These are phyloP conservation scores for Papilio glaucus DNA, from an alignment of 1,140 invertebrate species.

Conservation along the genomic window DNA sequence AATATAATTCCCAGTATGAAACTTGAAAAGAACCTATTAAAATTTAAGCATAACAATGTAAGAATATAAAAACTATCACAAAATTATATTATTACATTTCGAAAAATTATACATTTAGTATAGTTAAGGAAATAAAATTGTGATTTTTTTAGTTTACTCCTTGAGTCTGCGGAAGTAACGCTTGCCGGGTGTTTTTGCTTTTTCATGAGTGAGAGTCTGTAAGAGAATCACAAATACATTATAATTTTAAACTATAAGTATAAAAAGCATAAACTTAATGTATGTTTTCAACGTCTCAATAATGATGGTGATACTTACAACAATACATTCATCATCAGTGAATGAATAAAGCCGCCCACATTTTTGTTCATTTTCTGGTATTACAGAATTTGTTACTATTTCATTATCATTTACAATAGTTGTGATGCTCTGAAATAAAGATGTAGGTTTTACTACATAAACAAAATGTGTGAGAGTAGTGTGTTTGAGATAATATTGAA, in stretches of 20 bases:
- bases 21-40: not conserved
- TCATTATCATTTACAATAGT: slow-evolving; percentile 82
- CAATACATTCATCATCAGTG: slow-evolving; percentile 82
- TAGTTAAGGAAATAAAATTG: not conserved
- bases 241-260: not conserved
- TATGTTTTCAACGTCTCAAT: not conserved
- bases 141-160: slow-evolving; percentile 37
- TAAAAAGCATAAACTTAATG: not conserved
- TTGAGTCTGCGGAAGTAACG: slow-evolving; percentile 68
- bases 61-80: slow-evolving; percentile 1
- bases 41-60: not conserved
- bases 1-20: not conserved
- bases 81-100: slow-evolving; percentile 8
- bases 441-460: slow-evolving; percentile 35
- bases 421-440: slow-evolving; percentile 81
- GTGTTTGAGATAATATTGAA: not conserved
- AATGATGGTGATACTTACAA: slow-evolving; percentile 78
- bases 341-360: slow-evolving; percentile 84
- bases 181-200: slow-evolving; percentile 67
- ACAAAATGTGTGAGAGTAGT: not conserved
- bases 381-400: slow-evolving; percentile 81
- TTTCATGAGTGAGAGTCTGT: slow-evolving; percentile 74
- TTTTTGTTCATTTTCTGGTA: slow-evolving; percentile 78
- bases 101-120: not conserved
- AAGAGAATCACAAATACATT: slow-evolving; percentile 46